Conservation (phyloP, 2,888 invertebrate genomes). For the Chalcosyrphus nemorum region DNA sequence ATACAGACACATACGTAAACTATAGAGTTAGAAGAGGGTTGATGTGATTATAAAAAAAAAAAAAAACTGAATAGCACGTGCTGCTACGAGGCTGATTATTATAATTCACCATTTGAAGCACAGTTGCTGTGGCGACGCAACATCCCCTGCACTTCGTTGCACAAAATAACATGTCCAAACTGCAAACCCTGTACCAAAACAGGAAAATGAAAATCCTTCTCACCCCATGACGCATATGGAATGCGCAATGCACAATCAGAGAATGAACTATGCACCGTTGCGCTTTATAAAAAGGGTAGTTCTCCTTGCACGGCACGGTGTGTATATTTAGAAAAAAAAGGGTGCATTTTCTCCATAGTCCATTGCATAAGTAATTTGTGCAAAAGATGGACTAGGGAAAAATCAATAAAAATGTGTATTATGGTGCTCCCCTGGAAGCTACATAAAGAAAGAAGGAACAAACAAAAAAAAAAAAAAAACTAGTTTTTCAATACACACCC, state of each 20-base stretch:
- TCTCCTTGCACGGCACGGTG: neutral
- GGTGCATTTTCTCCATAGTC: conserved; percentile 49
- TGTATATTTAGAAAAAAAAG: neutral
- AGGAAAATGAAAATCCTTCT: neutral
- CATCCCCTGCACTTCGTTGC: conserved; percentile 65
- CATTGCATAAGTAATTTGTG: conserved; percentile 43
- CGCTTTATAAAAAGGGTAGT: conserved; percentile 37
- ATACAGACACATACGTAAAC: neutral
- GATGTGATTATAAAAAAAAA: conserved; percentile 20
- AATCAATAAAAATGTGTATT: conserved; percentile 66
- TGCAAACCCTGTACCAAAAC: conserved; percentile 42
- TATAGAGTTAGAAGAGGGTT: conserved; percentile 7
- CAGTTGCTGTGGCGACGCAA: conserved; percentile 29
- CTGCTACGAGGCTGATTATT: conserved; percentile 53
- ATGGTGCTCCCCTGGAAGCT: conserved; percentile 50
- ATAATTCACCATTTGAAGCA: conserved; percentile 31
- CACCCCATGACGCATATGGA: conserved; percentile 32
- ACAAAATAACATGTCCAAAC: conserved; percentile 6
- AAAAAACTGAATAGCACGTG: conserved; percentile 50
- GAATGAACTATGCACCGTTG: conserved; percentile 52
- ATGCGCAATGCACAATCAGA: conserved; percentile 20
- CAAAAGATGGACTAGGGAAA: conserved; percentile 57
- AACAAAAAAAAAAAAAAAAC: conserved; percentile 47
- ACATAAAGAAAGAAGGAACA: too few species aligned
- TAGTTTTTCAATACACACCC: conserved; percentile 55